Percentiles rank a stretch among this genome's conserved stretches.
These are phyloP conservation scores for Sebastes wilsoni DNA, from an alignment of 2,797 vertebrate species.

Conservation along the genomic window DNA sequence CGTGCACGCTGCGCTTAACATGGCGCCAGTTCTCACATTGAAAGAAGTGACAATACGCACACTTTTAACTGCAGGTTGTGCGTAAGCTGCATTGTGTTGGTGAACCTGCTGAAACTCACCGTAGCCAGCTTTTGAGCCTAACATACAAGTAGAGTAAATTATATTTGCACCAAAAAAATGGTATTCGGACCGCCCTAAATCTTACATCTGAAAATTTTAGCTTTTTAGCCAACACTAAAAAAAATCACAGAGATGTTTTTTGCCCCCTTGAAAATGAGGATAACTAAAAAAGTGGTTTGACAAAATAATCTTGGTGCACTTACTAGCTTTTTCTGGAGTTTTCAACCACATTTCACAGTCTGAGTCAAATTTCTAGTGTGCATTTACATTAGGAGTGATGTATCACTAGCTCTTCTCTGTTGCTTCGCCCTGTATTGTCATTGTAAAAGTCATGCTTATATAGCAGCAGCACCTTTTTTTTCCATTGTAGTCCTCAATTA, in stretches of 20 bases:
- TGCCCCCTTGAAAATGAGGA: not conserved
- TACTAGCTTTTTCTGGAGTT: not conserved
- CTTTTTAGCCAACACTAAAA: too few relatives aligned
- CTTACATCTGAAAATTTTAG: not conserved
- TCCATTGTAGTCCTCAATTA: not conserved
- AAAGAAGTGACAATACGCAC: not conserved
- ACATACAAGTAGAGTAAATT: not conserved
- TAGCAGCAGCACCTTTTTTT: constrained; percentile 26
- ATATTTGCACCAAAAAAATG: rapidly evolving
- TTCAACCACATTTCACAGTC: not conserved
- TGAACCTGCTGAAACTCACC: not conserved
- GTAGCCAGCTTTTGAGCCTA: not conserved
- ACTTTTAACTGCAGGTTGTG: not conserved
- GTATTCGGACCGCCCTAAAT: too few relatives aligned
- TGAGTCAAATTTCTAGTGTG: not conserved
- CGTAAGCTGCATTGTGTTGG: not conserved
- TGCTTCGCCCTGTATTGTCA: not conserved
- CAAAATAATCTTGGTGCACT: not conserved
- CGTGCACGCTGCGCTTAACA: not conserved
- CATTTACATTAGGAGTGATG: not conserved
- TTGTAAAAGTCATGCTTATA: not conserved
- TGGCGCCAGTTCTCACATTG: not conserved
- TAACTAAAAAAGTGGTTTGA: not conserved
- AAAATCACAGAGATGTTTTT: not conserved
- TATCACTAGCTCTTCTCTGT: not conserved